Base-by-base conservation (phyloP, 2,797 vertebrate genomes). In the Alca torda region DNA sequence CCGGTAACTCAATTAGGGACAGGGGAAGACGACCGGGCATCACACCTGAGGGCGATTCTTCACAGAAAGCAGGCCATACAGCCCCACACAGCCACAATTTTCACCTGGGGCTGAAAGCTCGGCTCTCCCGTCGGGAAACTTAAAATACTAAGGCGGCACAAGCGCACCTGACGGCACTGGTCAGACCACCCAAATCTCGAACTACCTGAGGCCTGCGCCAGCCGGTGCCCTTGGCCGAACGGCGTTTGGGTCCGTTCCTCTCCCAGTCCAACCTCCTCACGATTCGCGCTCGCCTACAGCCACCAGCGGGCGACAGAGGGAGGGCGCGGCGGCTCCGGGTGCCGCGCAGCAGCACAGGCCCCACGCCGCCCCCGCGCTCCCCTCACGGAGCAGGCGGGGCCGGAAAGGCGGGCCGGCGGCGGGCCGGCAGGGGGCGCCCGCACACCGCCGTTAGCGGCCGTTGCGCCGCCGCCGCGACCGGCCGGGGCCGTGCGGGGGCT, bases 231-330 rank as follows among this genome's bases (percentile, higher is more conserved):
- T 16, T 8, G 60, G 8, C 50, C 2, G 31, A 24, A 5, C 35
- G 5, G 31, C 15, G 13, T 4, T 43, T 26, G 3, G 9, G 4
- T 16, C 6, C 3, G 20, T 0, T 46, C 50, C 20, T 4, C 18
- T 14, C 57, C 28, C 61, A 5, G 2, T 2, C 35, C 5, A 18
- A 35, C 10, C 18, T 17, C 67, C 84, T 65, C 90, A 46, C 3
- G 28, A 5, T 11, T 31, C 24, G 4, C 46, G 1, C n/a, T 11
- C 37, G 1, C 0, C 7, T 3, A 4, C 1, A 6, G 4, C 54
- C 33, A 4, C 51, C 18, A 7, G 7, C 11, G 28, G 28, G 46
- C 46, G 46, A 46, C 46, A 46, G 20, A 46, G 46, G 20, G 46
- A 17, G 11, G 24, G 30, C 9, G 35, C 31, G 3, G 41, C n/a